These are phyloP conservation scores for Melozone crissalis DNA, from an alignment of 2,113 vertebrate genomes.

Conservation along the genomic window DNA sequence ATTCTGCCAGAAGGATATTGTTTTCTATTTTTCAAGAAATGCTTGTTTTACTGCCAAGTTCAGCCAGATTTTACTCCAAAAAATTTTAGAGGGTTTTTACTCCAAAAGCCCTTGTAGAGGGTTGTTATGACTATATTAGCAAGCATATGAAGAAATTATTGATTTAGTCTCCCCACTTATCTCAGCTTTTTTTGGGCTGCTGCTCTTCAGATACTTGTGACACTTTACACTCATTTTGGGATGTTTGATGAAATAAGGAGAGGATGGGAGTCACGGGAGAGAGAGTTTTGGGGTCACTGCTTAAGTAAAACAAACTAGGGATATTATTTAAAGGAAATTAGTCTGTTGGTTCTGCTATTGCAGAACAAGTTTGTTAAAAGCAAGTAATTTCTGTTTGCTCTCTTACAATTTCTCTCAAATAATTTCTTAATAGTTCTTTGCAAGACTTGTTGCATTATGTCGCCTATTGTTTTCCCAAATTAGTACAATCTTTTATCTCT, in stretches of 20 bases:
- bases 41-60: background rate
- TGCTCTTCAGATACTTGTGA: background rate
- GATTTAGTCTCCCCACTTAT: background rate
- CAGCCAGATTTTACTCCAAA: background rate
- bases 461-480: rapidly evolving
- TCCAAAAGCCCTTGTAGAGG: background rate
- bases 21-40: background rate
- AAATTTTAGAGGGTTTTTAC: background rate
- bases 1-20: background rate
- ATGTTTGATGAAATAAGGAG: background rate
- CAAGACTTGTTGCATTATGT: background rate
- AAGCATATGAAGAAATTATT: background rate
- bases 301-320: background rate
- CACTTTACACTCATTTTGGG: background rate
- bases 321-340: background rate
- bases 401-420: background rate
- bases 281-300: background rate
- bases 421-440: background rate
- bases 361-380: background rate
- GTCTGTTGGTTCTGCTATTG: background rate
- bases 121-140: background rate
- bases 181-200: background rate
- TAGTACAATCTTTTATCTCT: background rate
- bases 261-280: background rate
- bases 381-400: background rate